Conservation (phyloP, 2,113 vertebrate species). For the Pterophyllum scalare region DNA sequence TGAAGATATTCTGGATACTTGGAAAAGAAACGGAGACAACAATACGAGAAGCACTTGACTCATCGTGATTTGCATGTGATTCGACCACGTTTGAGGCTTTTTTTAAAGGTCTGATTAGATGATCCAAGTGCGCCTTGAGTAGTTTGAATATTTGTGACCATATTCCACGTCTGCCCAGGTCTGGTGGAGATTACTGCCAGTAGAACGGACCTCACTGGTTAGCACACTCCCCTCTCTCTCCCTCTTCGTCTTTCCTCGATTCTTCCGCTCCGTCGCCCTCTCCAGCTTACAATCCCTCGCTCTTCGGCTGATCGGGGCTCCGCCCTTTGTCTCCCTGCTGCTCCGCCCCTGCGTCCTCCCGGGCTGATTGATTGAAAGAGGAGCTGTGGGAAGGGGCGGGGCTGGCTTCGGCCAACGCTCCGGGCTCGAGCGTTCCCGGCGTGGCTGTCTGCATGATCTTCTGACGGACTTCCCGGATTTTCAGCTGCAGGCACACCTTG, state of each 20-base stretch:
- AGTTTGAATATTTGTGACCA: slow-evolving; percentile 35
- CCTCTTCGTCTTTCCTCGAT: slow-evolving; percentile 9
- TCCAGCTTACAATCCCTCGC: slow-evolving; percentile 66
- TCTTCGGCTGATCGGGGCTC: slow-evolving; percentile 75
- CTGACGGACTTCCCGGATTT: slow-evolving; percentile 94
- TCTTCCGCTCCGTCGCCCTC: slow-evolving; percentile 39
- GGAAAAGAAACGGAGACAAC: neutral
- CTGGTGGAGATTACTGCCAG: slow-evolving; percentile 55
- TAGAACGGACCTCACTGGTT: slow-evolving; percentile 43
- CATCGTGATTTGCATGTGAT: slow-evolving; percentile 45
- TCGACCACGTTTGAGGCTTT: slow-evolving; percentile 56
- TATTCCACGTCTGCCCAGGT: slow-evolving; percentile 54
- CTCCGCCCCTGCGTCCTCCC: slow-evolving; percentile 66
- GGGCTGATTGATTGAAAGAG: slow-evolving; percentile 60
- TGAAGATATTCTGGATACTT: slow-evolving; percentile 43
- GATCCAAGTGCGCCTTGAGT: slow-evolving; percentile 50
- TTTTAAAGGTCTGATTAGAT: slow-evolving; percentile 31
- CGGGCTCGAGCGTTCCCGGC: slow-evolving; percentile 78
- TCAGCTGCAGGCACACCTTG: slow-evolving; percentile 92
- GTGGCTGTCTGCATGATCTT: slow-evolving; percentile 95
- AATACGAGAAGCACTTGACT: slow-evolving; percentile 50
- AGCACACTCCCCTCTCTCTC: slow-evolving; percentile 46
- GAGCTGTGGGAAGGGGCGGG: slow-evolving; percentile 63
- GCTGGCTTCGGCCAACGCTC: slow-evolving; percentile 26
- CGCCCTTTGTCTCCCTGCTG: slow-evolving; percentile 60